Evolutionary conservation across 2,113 vertebrate genomes (phyloP).

Genomic region (Pandion haliaetus): DNA sequence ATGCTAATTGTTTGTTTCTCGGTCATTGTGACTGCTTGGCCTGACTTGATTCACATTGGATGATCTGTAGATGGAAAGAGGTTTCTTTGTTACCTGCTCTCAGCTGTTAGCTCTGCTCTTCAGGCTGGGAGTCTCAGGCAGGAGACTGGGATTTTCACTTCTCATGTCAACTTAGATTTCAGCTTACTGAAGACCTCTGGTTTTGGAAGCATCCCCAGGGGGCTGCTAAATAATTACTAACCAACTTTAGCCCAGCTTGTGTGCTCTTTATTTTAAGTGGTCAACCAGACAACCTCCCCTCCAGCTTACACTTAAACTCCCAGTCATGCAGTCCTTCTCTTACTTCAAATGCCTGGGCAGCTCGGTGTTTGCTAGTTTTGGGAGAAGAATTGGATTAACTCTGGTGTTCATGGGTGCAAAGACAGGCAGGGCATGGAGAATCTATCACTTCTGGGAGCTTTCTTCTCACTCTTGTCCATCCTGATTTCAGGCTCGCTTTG

Average conservation of each 20-base stretch:
- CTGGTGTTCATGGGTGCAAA: not conserved
- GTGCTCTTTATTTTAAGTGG: no score
- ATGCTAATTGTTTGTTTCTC: not conserved
- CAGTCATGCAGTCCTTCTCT: not conserved
- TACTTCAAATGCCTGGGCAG: not conserved
- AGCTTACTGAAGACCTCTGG: not conserved
- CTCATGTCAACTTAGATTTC: not conserved
- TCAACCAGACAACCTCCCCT: not conserved
- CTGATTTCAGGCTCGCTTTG: constrained; percentile 87
- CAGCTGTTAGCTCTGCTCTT: not conserved
- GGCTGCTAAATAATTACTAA: not conserved
- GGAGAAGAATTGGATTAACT: not conserved
- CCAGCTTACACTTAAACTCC: not conserved
- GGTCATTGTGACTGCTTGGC: not conserved
- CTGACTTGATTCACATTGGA: not conserved
- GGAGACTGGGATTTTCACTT: not conserved
- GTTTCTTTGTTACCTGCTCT: not conserved
- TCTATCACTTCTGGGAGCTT: not conserved
- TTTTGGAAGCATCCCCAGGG: not conserved
- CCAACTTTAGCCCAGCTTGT: not conserved
- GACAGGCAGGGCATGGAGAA: not conserved
- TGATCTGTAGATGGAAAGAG: not conserved
- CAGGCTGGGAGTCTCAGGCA: not conserved
- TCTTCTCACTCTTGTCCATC: not conserved
- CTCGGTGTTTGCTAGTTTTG: not conserved